These are phyloP conservation scores for Zaprionus kolodkinae DNA, from an alignment of 1,140 invertebrate species.

Conservation along the genomic window DNA sequence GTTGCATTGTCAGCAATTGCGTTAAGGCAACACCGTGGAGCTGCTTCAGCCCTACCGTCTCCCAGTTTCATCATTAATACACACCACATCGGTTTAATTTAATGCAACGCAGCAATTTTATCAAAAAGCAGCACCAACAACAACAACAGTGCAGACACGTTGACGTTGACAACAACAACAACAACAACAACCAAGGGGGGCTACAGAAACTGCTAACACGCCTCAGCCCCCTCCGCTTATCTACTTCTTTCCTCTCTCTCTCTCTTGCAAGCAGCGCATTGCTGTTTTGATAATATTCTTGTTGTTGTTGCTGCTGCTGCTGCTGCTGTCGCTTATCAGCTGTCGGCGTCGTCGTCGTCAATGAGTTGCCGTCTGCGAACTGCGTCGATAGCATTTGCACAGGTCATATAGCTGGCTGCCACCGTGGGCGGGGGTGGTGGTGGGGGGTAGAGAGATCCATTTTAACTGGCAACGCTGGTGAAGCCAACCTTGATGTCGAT, in stretches of 20 bases:
- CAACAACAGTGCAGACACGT: conserved; percentile 53
- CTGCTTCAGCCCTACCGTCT: not conserved
- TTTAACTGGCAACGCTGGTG: conserved; percentile 8
- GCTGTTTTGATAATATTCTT: conserved; percentile 29
- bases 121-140: conserved; percentile 59
- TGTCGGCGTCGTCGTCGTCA: conserved; percentile 15
- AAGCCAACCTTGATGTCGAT: conserved; percentile 33
- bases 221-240: not conserved
- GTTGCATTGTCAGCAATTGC: conserved; percentile 69
- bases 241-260: conserved; percentile 7
- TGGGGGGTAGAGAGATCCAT: not conserved
- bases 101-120: conserved; percentile 81
- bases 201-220: conserved; percentile 64
- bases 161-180: conserved; percentile 61
- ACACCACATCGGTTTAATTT: conserved; percentile 80
- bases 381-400: conserved; percentile 19
- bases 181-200: conserved; percentile 53
- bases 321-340: conserved; percentile 45
- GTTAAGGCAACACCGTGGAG: conserved; percentile 47
- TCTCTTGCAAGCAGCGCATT: conserved; percentile 16
- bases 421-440: not conserved
- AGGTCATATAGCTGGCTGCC: conserved; percentile 19
- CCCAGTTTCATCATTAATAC: conserved; percentile 61
- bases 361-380: conserved; percentile 7
- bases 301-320: conserved; percentile 38